Percentiles rank a stretch among this genome's conserved stretches.
Evolutionary conservation across 2,113 vertebrate species (phyloP).

Genomic region (Himantopus leucocephalus): DNA sequence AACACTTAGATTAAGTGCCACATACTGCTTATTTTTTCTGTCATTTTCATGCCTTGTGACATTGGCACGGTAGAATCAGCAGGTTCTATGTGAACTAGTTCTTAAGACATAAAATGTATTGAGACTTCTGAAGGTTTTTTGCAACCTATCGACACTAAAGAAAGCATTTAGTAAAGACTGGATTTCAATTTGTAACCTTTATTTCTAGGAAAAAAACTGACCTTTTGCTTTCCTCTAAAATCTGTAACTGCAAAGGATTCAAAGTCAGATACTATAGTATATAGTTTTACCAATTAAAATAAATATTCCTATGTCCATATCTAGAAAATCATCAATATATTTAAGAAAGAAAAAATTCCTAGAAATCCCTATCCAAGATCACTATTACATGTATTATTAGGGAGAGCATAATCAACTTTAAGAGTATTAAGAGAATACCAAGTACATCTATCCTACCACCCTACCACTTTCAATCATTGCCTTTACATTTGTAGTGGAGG

Average conservation of each 20-base stretch:
- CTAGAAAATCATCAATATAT: background rate
- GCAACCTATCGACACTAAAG: background rate
- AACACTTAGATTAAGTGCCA: background rate
- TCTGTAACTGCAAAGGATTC: background rate
- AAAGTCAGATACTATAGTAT: background rate
- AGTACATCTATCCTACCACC: rapidly evolving
- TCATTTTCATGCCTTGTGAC: background rate
- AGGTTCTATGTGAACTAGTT: background rate
- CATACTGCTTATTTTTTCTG: background rate
- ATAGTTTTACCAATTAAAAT: background rate
- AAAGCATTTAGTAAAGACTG: background rate
- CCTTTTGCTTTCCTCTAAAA: background rate
- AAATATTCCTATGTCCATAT: background rate
- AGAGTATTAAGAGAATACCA: background rate
- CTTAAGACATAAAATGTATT: background rate
- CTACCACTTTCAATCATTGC: background rate
- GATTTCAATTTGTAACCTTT: background rate
- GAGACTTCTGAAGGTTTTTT: background rate
- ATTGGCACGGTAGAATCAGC: background rate
- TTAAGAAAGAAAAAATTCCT: background rate
- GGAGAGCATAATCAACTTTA: background rate
- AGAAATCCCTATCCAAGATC: background rate
- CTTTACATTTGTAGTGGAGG: background rate
- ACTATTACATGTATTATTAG: background rate
- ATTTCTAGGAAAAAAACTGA: background rate